Base-by-base conservation (phyloP, 2,113 vertebrate genomes). In the Propithecus coquereli region DNA sequence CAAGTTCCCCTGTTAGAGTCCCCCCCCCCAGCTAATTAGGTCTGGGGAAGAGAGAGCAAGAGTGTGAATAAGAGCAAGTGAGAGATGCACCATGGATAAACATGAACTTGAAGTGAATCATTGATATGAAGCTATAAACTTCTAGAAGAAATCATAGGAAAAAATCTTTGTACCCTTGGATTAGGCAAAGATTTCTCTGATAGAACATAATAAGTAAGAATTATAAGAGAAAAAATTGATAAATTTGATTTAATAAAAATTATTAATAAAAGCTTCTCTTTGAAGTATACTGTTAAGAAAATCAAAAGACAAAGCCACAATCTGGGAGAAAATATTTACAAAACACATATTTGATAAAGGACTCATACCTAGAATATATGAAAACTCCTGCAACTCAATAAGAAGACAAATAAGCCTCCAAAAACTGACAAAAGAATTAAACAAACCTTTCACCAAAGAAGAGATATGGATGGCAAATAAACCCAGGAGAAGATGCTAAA, bases 181-280 rank as follows among this genome's bases (percentile, higher is more conserved):
- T 86, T 85, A 96, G 52, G 20, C 80, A 86, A 70, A 47, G 8
- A 47, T 91, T 65, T 93, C 25, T 91, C 73, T 96, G 54, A 40
- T 89, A 66, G 27, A 34, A 91, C 8, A 45, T 14, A 45, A 22
- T 65, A 79, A 83, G 32, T 84, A 77, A 79, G 32, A 91, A 82
- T 2, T 20, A 37, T 45, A 86, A 47, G n/a, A 85, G 65, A 83
- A 91, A 90, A 93, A 45, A 76, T 47, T n/a, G 18, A 54, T 61
- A 65, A 61, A 61, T 77, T 94, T 9, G 45, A 88, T 34, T 94
- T 91, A 27, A 25, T 87, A 65, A 81, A 92, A 87, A 96, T 87
- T 73, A 57, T 57, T 22, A 57, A 22, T 57, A 80, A 77, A 86
- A 92, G 20, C 52, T 89, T 12, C n/a, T 90, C 30, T 95, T 85